Conservation (phyloP, 2,888 invertebrate genomes). For the Cyrtodaria siliqua region DNA sequence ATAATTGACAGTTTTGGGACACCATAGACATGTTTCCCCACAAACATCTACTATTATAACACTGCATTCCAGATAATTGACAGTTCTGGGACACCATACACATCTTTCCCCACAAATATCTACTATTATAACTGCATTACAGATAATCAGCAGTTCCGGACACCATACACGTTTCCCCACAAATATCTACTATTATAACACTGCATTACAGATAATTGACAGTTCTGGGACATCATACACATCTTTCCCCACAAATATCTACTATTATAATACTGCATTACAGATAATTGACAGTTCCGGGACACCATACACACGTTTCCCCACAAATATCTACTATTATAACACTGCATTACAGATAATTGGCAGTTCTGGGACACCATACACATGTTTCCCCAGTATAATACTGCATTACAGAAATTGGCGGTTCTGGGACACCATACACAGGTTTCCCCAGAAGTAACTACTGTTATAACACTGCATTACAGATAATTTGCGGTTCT, state of each 20-base stretch:
- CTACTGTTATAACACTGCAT: too few species aligned
- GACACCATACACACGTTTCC: too few species aligned
- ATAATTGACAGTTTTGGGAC: slow-evolving; percentile 43
- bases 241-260: slow-evolving; percentile 71
- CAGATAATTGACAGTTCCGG: slow-evolving; percentile 77
- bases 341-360: slow-evolving; percentile 67
- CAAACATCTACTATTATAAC: not conserved
- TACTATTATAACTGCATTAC: too few species aligned
- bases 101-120: too few species aligned
- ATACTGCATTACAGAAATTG: not conserved
- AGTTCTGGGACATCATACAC: too few species aligned
- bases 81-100: too few species aligned
- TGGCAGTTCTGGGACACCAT: slow-evolving; percentile 79
- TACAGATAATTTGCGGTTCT: too few species aligned
- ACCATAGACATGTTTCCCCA: slow-evolving; percentile 59
- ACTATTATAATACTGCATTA: slow-evolving; percentile 1
- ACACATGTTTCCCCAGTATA: slow-evolving; percentile 74
- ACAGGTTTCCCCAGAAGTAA: too few species aligned
- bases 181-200: too few species aligned
- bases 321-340: slow-evolving; percentile 52
- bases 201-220: slow-evolving; percentile 72
- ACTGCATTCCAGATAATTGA: not conserved
- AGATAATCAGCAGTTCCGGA: too few species aligned
- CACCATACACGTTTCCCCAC: too few species aligned
- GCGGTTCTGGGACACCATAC: too few species aligned